These are phyloP conservation scores for silkworm (Bombyx mori) DNA, from an alignment of 1,140 invertebrate genomes.

Conservation along the genomic window ASM3026992v2 NC_085134.1:6003501-6004000, in stretches of 20 bases:
- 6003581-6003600: no score
- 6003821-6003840: slow-evolving; percentile 3
- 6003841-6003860: background rate
- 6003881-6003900: background rate
- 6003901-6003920: background rate
- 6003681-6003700: no score
- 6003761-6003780: slow-evolving; percentile 15
- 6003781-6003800: slow-evolving; percentile 18
- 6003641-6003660: no score
- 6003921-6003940: background rate
- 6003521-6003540: no score
- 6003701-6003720: background rate
- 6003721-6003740: slow-evolving; percentile 5
- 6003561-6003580: no score
- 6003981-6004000: no score
- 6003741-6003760: slow-evolving; percentile 9
- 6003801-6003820: slow-evolving; percentile 19
- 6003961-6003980: no score
- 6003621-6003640: no score
- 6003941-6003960: background rate
- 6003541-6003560: no score
- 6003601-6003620: no score
- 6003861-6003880: background rate
- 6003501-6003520: no score
- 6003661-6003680: no score